Percentiles rank a stretch among this genome's conserved stretches.
Conservation (phyloP, 1,140 invertebrate genomes). For the Brachionus manjavacas region DNA sequence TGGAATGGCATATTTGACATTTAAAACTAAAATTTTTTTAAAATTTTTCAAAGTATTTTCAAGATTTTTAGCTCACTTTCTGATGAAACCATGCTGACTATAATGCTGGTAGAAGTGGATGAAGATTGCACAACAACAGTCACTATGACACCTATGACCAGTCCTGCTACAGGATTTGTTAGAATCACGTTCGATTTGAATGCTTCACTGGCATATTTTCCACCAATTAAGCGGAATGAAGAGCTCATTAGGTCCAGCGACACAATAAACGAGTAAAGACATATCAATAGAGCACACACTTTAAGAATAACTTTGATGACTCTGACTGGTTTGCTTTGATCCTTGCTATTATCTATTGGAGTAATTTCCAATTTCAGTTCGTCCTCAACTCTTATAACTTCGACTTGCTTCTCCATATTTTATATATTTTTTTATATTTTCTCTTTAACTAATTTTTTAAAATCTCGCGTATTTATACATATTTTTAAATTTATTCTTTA, state of each 20-base stretch:
- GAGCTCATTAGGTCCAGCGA: constrained; percentile 36
- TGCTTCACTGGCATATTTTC: constrained; percentile 17
- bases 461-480: not conserved
- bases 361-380: not conserved
- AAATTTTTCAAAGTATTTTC: not conserved
- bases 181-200: constrained; percentile 51
- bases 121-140: constrained; percentile 65
- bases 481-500: not conserved
- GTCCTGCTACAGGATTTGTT: constrained; percentile 61
- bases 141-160: constrained; percentile 64
- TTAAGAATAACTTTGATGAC: constrained; percentile 11
- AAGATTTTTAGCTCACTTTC: constrained; percentile 54
- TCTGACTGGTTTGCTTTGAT: not conserved
- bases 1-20: constrained; percentile 60
- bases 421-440: not conserved
- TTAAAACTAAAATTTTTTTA: constrained; percentile 45
- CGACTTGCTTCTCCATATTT: not conserved
- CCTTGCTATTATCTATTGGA: not conserved
- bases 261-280: constrained; percentile 38
- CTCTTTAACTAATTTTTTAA: not conserved
- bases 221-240: constrained; percentile 30
- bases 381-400: not conserved
- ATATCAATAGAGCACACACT: not conserved
- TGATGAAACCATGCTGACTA: constrained; percentile 65
- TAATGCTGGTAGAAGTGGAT: constrained; percentile 64